Evolutionary conservation across 2,113 vertebrate species (phyloP).

Genomic region (Podilymbus podiceps): DNA sequence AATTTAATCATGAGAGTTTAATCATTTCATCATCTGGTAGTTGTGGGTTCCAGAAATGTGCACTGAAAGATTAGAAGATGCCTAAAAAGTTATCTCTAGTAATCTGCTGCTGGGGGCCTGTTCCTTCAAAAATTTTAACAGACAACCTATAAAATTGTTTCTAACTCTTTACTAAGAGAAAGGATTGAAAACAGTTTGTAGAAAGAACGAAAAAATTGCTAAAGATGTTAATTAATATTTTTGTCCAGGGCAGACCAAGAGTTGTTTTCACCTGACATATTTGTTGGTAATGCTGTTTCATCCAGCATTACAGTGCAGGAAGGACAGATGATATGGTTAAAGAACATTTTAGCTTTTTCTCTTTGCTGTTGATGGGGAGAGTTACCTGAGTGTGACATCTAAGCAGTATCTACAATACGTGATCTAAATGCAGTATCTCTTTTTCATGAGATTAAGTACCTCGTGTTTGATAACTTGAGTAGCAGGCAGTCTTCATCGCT

Average conservation of each 20-base stretch:
- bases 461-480: background rate
- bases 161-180: background rate
- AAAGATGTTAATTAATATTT: background rate
- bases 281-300: background rate
- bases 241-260: background rate
- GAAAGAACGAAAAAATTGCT: background rate
- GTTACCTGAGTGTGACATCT: background rate
- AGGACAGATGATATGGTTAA: background rate
- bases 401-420: background rate
- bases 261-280: background rate
- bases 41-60: background rate
- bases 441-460: background rate
- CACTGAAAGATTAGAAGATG: background rate
- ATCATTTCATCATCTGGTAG: background rate
- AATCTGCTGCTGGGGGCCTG: background rate
- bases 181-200: background rate
- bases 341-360: background rate
- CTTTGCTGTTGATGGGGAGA: background rate
- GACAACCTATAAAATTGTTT: background rate
- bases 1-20: background rate
- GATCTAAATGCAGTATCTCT: background rate
- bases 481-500: background rate
- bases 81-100: background rate
- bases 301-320: background rate
- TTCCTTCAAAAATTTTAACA: background rate